Conservation (phyloP, 2,797 vertebrate species). For the Ceyx erithaca region DNA sequence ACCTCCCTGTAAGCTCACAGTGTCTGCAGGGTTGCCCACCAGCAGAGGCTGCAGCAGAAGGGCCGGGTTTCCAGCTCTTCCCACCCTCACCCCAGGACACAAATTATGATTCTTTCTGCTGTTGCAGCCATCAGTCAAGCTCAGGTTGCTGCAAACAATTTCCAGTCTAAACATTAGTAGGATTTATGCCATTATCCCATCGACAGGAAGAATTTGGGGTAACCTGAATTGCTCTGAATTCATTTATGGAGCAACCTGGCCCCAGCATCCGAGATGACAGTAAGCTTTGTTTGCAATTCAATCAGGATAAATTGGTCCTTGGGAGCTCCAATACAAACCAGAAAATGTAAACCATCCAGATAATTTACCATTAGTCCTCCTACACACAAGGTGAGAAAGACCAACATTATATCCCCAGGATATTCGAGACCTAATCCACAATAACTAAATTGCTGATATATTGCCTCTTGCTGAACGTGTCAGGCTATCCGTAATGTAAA, state of each 20-base stretch:
- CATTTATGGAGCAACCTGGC: conserved; percentile 21
- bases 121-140: conserved; percentile 35
- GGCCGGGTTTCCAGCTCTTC: background rate
- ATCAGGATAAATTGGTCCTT: conserved; percentile 74
- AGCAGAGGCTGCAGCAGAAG: background rate
- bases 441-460: conserved; percentile 63
- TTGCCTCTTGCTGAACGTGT: conserved; percentile 48
- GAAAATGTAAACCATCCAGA: conserved; percentile 78
- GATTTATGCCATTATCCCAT: conserved; percentile 71
- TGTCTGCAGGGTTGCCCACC: background rate
- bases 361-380: conserved; percentile 72
- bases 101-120: background rate
- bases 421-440: conserved; percentile 68
- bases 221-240: conserved; percentile 55
- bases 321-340: conserved; percentile 59
- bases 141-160: conserved; percentile 62
- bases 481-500: conserved; percentile 62
- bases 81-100: background rate
- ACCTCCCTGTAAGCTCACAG: background rate
- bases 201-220: conserved; percentile 26
- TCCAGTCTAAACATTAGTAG: conserved; percentile 59
- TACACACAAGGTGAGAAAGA: conserved; percentile 59
- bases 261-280: conserved; percentile 23
- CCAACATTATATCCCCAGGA: conserved; percentile 47
- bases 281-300: conserved; percentile 72